phyloP scores from a whole-genome alignment of 2,888 invertebrate genomes.

The Melanostoma mellinum region DNA sequence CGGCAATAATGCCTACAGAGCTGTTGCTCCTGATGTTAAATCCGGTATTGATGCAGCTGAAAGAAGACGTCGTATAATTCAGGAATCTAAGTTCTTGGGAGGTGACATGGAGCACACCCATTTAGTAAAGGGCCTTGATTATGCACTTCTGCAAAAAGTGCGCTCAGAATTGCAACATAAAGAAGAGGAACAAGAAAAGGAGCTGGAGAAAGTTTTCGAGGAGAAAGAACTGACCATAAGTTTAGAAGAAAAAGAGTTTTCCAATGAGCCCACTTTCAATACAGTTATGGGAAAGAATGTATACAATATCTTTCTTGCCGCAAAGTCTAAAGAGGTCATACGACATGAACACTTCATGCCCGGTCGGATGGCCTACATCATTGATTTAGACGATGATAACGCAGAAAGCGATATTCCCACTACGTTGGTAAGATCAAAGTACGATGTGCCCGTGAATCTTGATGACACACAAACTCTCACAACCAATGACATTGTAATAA shows the following conservation, averaged over 20 bases:
- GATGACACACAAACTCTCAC: conserved; percentile 85
- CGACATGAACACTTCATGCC: conserved; percentile 96
- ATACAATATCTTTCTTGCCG: conserved; percentile 81
- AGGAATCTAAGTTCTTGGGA: conserved; percentile 99
- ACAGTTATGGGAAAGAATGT: conserved; percentile 91
- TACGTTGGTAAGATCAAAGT: conserved; percentile 95
- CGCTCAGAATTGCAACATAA: conserved; percentile 92
- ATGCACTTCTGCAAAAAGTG: conserved; percentile 95
- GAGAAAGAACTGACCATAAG: conserved; percentile 76
- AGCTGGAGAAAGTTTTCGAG: conserved; percentile 89
- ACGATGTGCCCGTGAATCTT: conserved; percentile 91
- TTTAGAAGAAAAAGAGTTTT: conserved; percentile 63
- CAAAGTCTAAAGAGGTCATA: conserved; percentile 88
- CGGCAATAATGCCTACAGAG: conserved; percentile 84
- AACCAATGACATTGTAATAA: conserved; percentile 94
- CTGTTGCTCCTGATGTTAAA: conserved; percentile 97
- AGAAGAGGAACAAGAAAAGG: conserved; percentile 92
- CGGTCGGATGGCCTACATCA: conserved; percentile 98
- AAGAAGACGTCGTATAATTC: conserved; percentile 95
- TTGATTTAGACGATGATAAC: conserved; percentile 95
- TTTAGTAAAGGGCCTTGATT: conserved; percentile 98
- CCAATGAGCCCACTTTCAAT: conserved; percentile 83
- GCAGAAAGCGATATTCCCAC: conserved; percentile 96
- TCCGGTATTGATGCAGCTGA: conserved; percentile 97
- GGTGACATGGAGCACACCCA: conserved; percentile 99